Conservation (phyloP, 2,797 vertebrate genomes). For the Sebastes kiyomatsui region DNA sequence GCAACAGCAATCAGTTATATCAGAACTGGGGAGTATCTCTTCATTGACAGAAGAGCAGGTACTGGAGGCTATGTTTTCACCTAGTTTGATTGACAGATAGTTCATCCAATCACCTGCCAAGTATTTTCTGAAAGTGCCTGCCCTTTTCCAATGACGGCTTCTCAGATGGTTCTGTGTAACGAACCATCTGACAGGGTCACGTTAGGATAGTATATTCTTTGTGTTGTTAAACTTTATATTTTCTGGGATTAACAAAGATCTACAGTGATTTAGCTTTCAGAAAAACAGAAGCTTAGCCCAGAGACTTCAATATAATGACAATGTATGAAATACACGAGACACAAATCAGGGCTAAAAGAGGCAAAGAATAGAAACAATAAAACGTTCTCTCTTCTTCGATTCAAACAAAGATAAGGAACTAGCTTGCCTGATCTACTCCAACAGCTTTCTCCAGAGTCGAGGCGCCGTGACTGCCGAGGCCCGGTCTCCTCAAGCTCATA, state of each 20-base stretch:
- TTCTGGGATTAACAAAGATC: neutral
- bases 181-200: no score
- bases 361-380: neutral
- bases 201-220: no score
- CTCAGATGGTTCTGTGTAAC: no score
- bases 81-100: no score
- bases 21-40: no score
- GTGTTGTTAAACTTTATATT: neutral
- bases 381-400: neutral
- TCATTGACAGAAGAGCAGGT: no score
- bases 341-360: neutral
- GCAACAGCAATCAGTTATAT: no score
- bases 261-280: neutral
- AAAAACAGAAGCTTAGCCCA: neutral
- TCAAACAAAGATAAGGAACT: neutral
- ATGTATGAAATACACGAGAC: neutral
- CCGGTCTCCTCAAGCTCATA: neutral
- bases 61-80: no score
- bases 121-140: no score
- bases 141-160: no score
- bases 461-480: neutral
- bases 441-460: neutral
- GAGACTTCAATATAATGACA: constrained; percentile 1
- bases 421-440: neutral
- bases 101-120: no score